phyloP scores from a whole-genome alignment of 2,797 vertebrate genomes.

The Danio albolineatus region DNA sequence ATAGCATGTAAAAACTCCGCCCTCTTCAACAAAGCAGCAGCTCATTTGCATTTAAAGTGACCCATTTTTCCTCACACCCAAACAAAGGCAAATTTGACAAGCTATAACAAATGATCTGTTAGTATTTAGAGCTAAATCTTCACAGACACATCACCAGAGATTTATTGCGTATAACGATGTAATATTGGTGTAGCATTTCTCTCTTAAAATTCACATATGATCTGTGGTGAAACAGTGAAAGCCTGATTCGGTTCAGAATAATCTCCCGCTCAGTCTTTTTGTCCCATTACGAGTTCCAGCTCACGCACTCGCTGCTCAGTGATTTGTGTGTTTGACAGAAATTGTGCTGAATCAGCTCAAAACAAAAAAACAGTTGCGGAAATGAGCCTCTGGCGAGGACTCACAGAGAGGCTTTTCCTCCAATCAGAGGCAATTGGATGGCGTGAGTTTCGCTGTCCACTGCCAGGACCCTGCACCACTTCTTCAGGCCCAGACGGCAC shows the following conservation, averaged over 20 bases:
- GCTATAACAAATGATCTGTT: no score
- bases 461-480: conserved; percentile 53
- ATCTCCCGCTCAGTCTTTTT: conserved; percentile 13
- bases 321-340: conserved; percentile 63
- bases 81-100: no score
- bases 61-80: no score
- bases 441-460: conserved; percentile 1
- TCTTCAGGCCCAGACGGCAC: conserved; percentile 29
- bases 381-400: conserved; percentile 40
- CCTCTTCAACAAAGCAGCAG: no score
- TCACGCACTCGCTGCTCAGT: conserved; percentile 24
- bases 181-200: no score
- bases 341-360: conserved; percentile 67
- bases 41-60: no score
- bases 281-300: conserved; percentile 11
- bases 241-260: not conserved
- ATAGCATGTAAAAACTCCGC: no score
- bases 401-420: conserved; percentile 41
- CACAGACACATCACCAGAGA: no score
- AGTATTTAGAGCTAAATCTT: no score
- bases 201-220: not conserved
- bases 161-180: no score
- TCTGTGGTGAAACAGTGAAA: not conserved
- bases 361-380: conserved; percentile 44
- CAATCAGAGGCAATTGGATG: conserved; percentile 27